Evolutionary conservation across 2,888 invertebrate species (phyloP).

Genomic region (Anarsia innoxiella): DNA sequence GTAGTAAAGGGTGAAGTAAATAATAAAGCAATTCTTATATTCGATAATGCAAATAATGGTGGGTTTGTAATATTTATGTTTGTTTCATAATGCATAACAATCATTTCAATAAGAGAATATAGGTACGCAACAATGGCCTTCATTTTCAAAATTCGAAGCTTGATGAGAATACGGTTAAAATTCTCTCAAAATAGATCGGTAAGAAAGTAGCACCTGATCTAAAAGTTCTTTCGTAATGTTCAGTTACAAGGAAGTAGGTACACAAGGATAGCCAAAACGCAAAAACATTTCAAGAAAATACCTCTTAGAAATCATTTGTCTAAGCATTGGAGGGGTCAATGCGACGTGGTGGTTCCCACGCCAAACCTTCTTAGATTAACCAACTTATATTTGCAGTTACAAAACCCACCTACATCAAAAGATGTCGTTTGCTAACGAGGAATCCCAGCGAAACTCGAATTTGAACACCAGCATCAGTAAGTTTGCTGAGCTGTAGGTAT

Average conservation of each 20-base stretch:
- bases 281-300: constrained; percentile 56
- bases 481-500: constrained; percentile 46
- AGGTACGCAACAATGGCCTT: too few species aligned
- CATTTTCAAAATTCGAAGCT: too few species aligned
- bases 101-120: too few species aligned
- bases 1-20: constrained; percentile 36
- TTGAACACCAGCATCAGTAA: constrained; percentile 18
- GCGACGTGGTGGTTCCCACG: constrained; percentile 66
- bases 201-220: too few species aligned
- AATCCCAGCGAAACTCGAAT: too few species aligned
- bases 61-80: neutral
- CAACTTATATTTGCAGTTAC: constrained; percentile 19
- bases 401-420: constrained; percentile 3
- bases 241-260: too few species aligned
- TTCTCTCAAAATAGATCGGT: too few species aligned
- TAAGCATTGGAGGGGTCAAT: constrained; percentile 65
- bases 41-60: constrained; percentile 10
- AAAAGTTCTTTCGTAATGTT: too few species aligned
- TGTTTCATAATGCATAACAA: too few species aligned
- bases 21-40: constrained; percentile 9
- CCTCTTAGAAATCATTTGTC: constrained; percentile 62
- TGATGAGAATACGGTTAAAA: too few species aligned
- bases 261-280: constrained; percentile 28
- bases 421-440: neutral
- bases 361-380: constrained; percentile 38